phyloP scores from a whole-genome alignment of 2,797 vertebrate species.

The Enteromius treurensis region DNA sequence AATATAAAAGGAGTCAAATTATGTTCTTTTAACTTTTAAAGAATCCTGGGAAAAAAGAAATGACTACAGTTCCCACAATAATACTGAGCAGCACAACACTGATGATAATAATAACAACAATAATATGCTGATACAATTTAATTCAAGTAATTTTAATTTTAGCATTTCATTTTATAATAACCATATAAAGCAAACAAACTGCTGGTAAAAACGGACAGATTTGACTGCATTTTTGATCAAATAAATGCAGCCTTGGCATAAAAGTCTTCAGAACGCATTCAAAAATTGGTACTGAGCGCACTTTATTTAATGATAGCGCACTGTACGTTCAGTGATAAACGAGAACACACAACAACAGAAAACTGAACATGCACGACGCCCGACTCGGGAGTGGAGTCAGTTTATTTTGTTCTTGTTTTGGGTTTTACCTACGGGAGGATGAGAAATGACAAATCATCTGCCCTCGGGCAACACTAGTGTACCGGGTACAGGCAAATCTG shows the following conservation, averaged over 20 bases:
- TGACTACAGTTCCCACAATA: not conserved
- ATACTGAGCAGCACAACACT: not conserved
- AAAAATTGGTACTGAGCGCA: not conserved
- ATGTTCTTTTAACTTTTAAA: not conserved
- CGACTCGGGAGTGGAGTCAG: not conserved
- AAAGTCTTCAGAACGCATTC: not conserved
- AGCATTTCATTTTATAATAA: not conserved
- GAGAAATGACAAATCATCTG: conserved; percentile 51
- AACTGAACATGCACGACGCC: not conserved
- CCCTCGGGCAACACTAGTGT: conserved; percentile 49
- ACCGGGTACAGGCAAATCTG: conserved; percentile 61
- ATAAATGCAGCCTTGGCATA: not conserved
- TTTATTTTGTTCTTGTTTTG: not conserved
- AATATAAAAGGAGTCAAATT: not conserved
- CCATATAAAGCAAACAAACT: too few relatives aligned
- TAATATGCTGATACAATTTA: not conserved
- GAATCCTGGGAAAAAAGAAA: not conserved
- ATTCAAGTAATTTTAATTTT: not conserved
- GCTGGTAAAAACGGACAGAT: not conserved
- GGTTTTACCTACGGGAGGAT: not conserved
- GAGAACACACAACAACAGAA: not conserved
- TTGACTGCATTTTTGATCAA: not conserved
- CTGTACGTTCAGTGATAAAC: not conserved
- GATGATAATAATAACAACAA: not conserved
- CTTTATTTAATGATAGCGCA: not conserved